Conservation (phyloP, 2,797 vertebrate genomes). For the Pangasius krempfi region DNA sequence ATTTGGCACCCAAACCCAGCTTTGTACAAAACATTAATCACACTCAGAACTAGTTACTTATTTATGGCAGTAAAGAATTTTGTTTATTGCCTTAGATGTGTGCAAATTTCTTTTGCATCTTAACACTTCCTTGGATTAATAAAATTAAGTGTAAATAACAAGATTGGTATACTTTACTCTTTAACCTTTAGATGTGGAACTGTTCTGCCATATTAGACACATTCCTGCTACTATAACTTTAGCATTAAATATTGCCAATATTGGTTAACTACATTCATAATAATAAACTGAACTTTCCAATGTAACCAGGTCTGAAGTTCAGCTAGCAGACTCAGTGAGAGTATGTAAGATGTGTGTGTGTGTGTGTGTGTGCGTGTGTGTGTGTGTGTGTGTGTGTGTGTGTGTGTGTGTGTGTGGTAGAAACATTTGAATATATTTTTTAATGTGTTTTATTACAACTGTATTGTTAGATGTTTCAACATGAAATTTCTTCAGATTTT, state of each 20-base stretch:
- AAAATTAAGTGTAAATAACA: background rate
- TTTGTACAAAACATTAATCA: background rate
- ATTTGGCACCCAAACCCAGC: background rate
- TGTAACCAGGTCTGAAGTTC: too few relatives aligned
- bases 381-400: too few relatives aligned
- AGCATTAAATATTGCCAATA: background rate
- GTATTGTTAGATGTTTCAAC: too few relatives aligned
- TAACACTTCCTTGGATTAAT: background rate
- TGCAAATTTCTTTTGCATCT: background rate
- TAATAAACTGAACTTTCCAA: background rate
- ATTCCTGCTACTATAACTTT: background rate
- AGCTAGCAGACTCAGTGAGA: too few relatives aligned
- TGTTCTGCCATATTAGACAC: background rate
- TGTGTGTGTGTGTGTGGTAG: too few relatives aligned
- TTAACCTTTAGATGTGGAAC: background rate
- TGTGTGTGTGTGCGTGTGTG: too few relatives aligned
- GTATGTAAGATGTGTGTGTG: too few relatives aligned
- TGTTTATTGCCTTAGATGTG: background rate
- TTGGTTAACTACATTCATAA: background rate
- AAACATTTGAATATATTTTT: too few relatives aligned
- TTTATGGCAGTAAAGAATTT: background rate
- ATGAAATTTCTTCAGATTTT: too few relatives aligned
- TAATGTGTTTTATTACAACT: too few relatives aligned
- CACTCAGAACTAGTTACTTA: background rate
- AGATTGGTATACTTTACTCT: too few relatives aligned